A percentile compares a stretch with the other conserved stretches of the same genome.
Evolutionary conservation across 2,888 invertebrate species (phyloP).

Genomic region (Zeuzera pyrina): DNA sequence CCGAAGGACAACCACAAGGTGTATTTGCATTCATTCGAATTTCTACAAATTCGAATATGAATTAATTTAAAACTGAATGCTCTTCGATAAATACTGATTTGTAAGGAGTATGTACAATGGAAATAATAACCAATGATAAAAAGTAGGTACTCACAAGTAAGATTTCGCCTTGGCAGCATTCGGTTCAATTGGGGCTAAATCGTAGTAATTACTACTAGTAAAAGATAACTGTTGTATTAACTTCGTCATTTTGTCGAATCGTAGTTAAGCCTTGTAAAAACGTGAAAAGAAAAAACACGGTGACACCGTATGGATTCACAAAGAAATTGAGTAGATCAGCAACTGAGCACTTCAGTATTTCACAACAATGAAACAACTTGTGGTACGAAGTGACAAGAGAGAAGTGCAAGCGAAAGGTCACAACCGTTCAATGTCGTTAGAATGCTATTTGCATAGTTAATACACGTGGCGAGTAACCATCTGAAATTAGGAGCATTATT

Average conservation of each 20-base stretch:
- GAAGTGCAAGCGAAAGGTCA: neutral
- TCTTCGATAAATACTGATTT: no score
- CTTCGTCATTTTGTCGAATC: constrained; percentile 67
- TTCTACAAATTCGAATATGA: no score
- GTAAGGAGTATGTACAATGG: no score
- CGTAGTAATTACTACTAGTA: constrained; percentile 68
- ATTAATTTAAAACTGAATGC: no score
- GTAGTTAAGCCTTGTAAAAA: constrained; percentile 62
- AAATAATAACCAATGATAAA: constrained; percentile 12
- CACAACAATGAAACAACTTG: constrained; percentile 23
- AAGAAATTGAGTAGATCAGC: constrained; percentile 32
- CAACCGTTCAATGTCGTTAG: neutral
- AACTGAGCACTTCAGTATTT: constrained; percentile 9
- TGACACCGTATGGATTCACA: constrained; percentile 32
- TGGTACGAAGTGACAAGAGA: neutral
- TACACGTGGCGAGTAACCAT: constrained; percentile 19
- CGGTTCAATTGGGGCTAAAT: constrained; percentile 41
- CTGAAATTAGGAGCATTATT: constrained; percentile 39
- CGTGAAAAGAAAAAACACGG: constrained; percentile 12
- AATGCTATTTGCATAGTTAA: constrained; percentile 23
- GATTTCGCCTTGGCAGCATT: constrained; percentile 36
- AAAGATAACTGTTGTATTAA: constrained; percentile 69
- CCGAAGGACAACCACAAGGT: no score
- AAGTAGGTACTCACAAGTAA: constrained; percentile 36
- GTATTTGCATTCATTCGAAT: no score